Conservation (phyloP, 2,888 invertebrate genomes). For the Clistopyga incitator region DNA sequence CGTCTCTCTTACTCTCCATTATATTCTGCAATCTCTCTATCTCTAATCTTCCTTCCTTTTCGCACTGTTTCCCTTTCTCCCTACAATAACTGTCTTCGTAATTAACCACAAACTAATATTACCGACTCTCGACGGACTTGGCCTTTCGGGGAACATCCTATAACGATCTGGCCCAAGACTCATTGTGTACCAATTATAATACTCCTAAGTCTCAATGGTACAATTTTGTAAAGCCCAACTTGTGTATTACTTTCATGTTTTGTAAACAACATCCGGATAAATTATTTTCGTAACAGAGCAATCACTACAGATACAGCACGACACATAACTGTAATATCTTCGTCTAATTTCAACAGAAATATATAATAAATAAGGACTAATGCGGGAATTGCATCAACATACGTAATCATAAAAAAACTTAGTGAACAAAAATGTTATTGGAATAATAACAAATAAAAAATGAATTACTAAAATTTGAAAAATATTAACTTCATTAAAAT, state of each 20-base stretch:
- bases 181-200: conserved; percentile 24
- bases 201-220: not conserved
- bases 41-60: not conserved
- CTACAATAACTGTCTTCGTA: conserved; percentile 49
- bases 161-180: conserved; percentile 33
- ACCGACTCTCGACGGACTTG: conserved; percentile 48
- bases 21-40: not conserved
- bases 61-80: not conserved
- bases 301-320: not conserved
- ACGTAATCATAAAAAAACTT: too few relatives aligned
- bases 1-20: not conserved
- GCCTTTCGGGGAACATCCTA: conserved; percentile 6
- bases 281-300: not conserved
- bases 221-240: not conserved
- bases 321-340: too few relatives aligned
- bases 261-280: not conserved
- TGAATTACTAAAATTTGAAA: too few relatives aligned
- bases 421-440: too few relatives aligned
- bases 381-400: too few relatives aligned
- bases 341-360: too few relatives aligned
- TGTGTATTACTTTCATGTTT: not conserved
- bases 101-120: conserved; percentile 62
- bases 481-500: too few relatives aligned
- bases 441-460: too few relatives aligned
- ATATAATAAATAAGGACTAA: too few relatives aligned